Percentiles rank a stretch among this genome's conserved stretches.
Conservation (phyloP, 2,797 vertebrate species). For the Darevskia mixta region DNA sequence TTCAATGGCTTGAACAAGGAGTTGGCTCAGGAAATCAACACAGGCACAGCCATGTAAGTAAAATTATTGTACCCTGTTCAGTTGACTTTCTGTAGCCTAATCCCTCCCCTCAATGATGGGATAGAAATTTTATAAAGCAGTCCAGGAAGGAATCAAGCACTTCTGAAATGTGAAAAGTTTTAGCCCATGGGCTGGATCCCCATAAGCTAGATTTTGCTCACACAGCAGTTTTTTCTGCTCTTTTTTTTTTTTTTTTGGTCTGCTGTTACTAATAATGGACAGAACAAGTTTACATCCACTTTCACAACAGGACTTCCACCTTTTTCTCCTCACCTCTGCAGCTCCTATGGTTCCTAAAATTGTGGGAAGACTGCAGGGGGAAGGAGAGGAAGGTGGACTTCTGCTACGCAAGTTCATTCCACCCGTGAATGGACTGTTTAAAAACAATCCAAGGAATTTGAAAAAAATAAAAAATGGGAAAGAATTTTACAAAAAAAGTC, state of each 20-base stretch:
- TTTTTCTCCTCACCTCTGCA: no score
- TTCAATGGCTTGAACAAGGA: background rate
- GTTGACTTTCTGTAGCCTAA: background rate
- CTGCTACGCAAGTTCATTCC: no score
- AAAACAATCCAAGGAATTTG: no score
- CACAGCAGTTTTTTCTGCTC: background rate
- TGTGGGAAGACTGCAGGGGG: no score
- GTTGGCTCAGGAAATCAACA: background rate
- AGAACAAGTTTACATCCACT: no score
- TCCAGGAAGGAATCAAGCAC: background rate
- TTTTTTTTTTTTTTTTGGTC: background rate
- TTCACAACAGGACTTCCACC: no score
- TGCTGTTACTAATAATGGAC: background rate
- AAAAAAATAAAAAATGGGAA: background rate
- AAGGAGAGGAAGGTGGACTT: no score
- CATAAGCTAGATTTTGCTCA: background rate
- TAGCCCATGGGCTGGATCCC: background rate
- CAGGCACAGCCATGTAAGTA: background rate
- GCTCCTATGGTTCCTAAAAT: no score
- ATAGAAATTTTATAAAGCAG: background rate
- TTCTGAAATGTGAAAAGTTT: background rate
- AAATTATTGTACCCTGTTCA: background rate
- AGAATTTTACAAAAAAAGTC: background rate
- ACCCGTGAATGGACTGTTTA: no score
- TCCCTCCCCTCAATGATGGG: background rate